Percentiles rank a stretch among this genome's conserved stretches.
Conservation (phyloP, 2,888 invertebrate genomes). For the Nephrocerus scutellatus region DNA sequence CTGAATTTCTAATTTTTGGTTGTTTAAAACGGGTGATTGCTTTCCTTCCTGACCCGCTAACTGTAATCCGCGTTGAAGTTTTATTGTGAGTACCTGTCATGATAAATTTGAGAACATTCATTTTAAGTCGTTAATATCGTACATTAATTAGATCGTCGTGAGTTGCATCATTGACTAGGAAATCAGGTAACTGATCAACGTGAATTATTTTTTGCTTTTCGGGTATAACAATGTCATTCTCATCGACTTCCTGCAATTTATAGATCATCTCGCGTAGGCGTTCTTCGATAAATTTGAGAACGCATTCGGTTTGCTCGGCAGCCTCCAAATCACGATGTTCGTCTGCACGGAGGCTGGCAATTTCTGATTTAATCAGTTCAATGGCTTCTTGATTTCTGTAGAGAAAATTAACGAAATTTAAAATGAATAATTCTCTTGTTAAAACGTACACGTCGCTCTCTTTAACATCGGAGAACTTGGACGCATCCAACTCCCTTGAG, state of each 20-base stretch:
- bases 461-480: slow-evolving; percentile 72
- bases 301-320: slow-evolving; percentile 37
- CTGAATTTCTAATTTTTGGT: slow-evolving; percentile 33
- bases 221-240: slow-evolving; percentile 36
- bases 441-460: slow-evolving; percentile 68
- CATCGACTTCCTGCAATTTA: slow-evolving; percentile 46
- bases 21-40: slow-evolving; percentile 25
- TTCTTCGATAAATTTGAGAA: slow-evolving; percentile 41
- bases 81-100: slow-evolving; percentile 39
- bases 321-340: slow-evolving; percentile 43
- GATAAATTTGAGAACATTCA: slow-evolving; percentile 1
- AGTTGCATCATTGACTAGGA: slow-evolving; percentile 34
- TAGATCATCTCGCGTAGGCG: slow-evolving; percentile 46
- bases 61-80: slow-evolving; percentile 37
- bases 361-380: slow-evolving; percentile 56
- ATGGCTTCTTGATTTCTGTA: slow-evolving; percentile 66
- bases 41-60: slow-evolving; percentile 31
- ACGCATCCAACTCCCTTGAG: slow-evolving; percentile 63
- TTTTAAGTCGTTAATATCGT: slow-evolving; percentile 4
- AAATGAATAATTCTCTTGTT: not conserved
- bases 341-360: slow-evolving; percentile 50
- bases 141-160: slow-evolving; percentile 42
- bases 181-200: slow-evolving; percentile 36
- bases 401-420: not conserved
- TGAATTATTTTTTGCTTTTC: slow-evolving; percentile 31